These are phyloP conservation scores for Resseliella maxima DNA, from an alignment of 2,888 invertebrate genomes.

Conservation along the genomic window DNA sequence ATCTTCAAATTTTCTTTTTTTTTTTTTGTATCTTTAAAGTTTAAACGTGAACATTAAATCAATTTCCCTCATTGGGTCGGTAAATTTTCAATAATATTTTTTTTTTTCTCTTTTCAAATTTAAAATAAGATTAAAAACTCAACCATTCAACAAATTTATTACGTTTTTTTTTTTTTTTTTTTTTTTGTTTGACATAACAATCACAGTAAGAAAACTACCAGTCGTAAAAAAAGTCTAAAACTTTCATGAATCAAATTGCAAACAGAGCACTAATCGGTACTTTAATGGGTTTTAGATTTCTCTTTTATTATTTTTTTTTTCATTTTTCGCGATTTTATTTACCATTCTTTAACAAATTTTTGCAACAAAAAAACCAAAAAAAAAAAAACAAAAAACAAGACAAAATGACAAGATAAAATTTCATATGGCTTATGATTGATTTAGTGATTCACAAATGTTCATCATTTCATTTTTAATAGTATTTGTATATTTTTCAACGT, in stretches of 20 bases:
- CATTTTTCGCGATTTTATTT: background rate
- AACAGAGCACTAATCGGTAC: background rate
- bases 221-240: conserved; percentile 23
- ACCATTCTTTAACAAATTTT: background rate
- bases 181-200: conserved; percentile 49
- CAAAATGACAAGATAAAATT: too few species aligned
- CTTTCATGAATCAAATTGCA: background rate
- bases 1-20: background rate
- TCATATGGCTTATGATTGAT: too few species aligned
- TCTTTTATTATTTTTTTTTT: too few species aligned
- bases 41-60: too few species aligned
- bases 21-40: background rate
- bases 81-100: background rate
- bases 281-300: background rate
- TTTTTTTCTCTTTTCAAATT: background rate
- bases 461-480: background rate
- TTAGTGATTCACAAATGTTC: too few species aligned
- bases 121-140: conserved; percentile 35
- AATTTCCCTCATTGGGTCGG: background rate
- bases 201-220: conserved; percentile 50
- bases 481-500: background rate
- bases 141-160: conserved; percentile 16
- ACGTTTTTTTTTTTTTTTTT: background rate
- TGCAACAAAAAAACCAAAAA: background rate
- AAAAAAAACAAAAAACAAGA: background rate